A percentile compares a stretch with the other conserved stretches of the same genome.
phyloP scores from a whole-genome alignment of 2,113 vertebrate genomes.

The Lophotis ruficrista region DNA sequence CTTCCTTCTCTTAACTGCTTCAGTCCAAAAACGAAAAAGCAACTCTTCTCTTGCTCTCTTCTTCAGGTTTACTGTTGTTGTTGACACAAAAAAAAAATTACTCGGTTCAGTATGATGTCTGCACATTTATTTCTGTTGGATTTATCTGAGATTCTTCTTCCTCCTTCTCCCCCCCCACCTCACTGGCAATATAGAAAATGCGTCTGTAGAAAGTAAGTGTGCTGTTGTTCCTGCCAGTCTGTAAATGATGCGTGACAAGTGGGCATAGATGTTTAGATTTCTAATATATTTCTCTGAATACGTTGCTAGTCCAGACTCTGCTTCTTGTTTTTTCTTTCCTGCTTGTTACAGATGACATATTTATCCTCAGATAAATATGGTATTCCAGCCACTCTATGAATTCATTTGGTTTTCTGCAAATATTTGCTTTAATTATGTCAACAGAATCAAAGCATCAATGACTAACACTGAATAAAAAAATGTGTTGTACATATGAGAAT shows the following conservation, averaged over 20 bases:
- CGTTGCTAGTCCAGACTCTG: neutral
- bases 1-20: neutral
- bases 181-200: neutral
- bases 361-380: neutral
- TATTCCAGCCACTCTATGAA: neutral
- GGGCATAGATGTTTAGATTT: neutral
- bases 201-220: neutral
- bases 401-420: neutral
- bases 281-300: neutral
- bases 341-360: neutral
- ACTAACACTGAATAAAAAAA: neutral
- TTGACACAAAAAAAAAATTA: neutral
- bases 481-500: neutral
- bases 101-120: neutral
- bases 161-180: too few relatives aligned
- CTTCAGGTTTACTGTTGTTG: neutral
- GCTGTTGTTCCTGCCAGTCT: neutral
- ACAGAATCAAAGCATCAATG: neutral
- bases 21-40: neutral
- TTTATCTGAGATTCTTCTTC: neutral
- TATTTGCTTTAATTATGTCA: neutral
- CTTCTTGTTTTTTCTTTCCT: neutral
- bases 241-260: neutral
- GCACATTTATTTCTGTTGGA: neutral
- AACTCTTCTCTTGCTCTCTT: neutral